These are phyloP conservation scores for Asbolus verrucosus DNA, from an alignment of 1,140 invertebrate species.

Conservation along the genomic window DNA sequence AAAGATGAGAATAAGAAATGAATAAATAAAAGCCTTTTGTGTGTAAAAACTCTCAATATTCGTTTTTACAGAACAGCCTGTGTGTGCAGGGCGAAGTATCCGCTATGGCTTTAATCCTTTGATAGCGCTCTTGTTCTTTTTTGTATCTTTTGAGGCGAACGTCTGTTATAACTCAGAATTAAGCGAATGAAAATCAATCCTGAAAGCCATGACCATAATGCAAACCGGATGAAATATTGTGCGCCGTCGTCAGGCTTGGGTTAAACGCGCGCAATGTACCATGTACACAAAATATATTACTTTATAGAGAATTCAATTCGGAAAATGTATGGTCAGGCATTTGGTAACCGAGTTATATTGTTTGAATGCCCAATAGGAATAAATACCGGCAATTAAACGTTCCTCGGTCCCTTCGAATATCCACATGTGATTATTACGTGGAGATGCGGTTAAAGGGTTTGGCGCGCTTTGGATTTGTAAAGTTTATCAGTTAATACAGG, in stretches of 20 bases:
- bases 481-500: slow-evolving; percentile 45
- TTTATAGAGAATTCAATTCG: slow-evolving; percentile 55
- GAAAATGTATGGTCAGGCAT: slow-evolving; percentile 54
- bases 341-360: slow-evolving; percentile 48
- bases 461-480: slow-evolving; percentile 23
- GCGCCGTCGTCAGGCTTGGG: slow-evolving; percentile 28
- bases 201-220: slow-evolving; percentile 40
- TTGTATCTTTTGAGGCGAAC: neutral
- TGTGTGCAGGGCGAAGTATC: no score
- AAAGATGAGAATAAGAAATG: no score
- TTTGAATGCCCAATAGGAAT: slow-evolving; percentile 35
- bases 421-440: slow-evolving; percentile 20
- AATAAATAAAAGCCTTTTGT: no score
- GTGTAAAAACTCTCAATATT: no score
- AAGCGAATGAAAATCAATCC: slow-evolving; percentile 41
- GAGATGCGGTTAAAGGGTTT: slow-evolving; percentile 29
- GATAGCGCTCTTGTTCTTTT: neutral
- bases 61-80: no score
- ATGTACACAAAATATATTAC: slow-evolving; percentile 53
- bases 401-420: slow-evolving; percentile 1
- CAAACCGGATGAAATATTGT: slow-evolving; percentile 32
- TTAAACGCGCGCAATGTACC: slow-evolving; percentile 47
- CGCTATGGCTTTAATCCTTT: no score
- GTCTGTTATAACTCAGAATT: slow-evolving; percentile 29
- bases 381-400: slow-evolving; percentile 13